Percentiles rank a stretch among this genome's conserved stretches.
Evolutionary conservation across 92 coral and sea anemone genomes (phyloP).

Genomic region (Umimayanthus kanabou): DNA sequence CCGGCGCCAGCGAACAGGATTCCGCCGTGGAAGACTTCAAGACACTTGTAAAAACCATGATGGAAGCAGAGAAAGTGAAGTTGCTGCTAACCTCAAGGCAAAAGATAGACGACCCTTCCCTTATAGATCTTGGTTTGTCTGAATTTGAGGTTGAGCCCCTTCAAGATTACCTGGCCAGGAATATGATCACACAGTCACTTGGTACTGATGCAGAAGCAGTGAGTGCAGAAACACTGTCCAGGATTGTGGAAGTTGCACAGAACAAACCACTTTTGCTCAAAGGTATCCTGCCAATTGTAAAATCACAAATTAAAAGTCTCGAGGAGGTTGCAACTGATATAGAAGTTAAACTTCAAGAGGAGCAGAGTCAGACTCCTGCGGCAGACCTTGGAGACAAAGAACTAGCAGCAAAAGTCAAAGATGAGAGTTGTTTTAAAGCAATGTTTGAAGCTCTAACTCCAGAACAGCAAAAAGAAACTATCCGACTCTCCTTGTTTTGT

Average conservation of each 20-base stretch:
- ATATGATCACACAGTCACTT: constrained; percentile 34
- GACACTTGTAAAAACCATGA: constrained; percentile 21
- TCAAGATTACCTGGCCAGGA: constrained; percentile 24
- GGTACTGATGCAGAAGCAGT: constrained; percentile 33
- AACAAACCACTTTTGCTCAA: constrained; percentile 61
- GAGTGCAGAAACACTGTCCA: constrained; percentile 14
- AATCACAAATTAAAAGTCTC: constrained; percentile 24
- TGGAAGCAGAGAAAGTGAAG: constrained; percentile 22
- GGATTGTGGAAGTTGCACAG: constrained; percentile 42
- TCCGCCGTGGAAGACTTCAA: constrained; percentile 34
- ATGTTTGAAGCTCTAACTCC: constrained; percentile 57
- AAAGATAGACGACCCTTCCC: constrained; percentile 42
- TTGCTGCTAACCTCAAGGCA: constrained; percentile 62
- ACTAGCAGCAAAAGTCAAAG: background rate
- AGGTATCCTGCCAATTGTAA: constrained; percentile 43
- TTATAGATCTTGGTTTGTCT: constrained; percentile 35
- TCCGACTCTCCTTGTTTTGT: constrained; percentile 64
- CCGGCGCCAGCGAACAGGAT: background rate
- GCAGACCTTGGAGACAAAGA: constrained; percentile 10
- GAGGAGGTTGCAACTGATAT: constrained; percentile 18
- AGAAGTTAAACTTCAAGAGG: constrained; percentile 9
- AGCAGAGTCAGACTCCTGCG: background rate
- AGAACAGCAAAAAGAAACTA: constrained; percentile 58
- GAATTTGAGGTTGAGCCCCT: constrained; percentile 46
- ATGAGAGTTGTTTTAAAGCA: constrained; percentile 45